Evolutionary conservation across 1,140 invertebrate genomes (phyloP).

Genomic region (Campodea augens): DNA sequence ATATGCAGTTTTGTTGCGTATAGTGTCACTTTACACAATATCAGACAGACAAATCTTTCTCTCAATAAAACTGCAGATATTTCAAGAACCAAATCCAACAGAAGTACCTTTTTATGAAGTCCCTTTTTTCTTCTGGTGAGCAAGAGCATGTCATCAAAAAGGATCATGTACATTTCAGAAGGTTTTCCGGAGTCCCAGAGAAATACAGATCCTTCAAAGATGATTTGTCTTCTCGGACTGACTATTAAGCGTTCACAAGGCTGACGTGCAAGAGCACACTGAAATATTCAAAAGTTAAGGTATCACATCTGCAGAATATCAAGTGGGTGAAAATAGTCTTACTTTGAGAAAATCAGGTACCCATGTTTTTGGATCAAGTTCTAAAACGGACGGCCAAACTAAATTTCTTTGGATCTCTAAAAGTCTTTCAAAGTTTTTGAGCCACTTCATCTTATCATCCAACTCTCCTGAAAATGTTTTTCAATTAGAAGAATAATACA

Average conservation of each 20-base stretch:
- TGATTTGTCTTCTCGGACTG: conserved; percentile 37
- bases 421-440: conserved; percentile 48
- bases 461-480: conserved; percentile 37
- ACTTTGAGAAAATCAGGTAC: conserved; percentile 38
- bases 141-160: conserved; percentile 51
- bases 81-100: too few species aligned
- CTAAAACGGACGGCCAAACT: conserved; percentile 42
- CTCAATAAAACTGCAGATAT: too few species aligned
- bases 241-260: conserved; percentile 47
- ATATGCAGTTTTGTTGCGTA: too few species aligned
- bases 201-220: conserved; percentile 39
- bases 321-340: too few species aligned
- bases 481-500: too few species aligned
- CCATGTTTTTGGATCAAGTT: conserved; percentile 41
- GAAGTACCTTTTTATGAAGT: conserved; percentile 35
- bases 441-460: conserved; percentile 51
- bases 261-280: conserved; percentile 33
- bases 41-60: too few species aligned
- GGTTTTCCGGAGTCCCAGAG: conserved; percentile 35
- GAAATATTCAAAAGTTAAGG: too few species aligned
- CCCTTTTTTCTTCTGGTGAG: conserved; percentile 42
- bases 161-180: conserved; percentile 38
- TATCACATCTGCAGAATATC: too few species aligned
- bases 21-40: too few species aligned
- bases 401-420: conserved; percentile 46